These are phyloP conservation scores for Eonycteris spelaea DNA, from an alignment of 2,113 vertebrate species.

Conservation along the genomic window DNA sequence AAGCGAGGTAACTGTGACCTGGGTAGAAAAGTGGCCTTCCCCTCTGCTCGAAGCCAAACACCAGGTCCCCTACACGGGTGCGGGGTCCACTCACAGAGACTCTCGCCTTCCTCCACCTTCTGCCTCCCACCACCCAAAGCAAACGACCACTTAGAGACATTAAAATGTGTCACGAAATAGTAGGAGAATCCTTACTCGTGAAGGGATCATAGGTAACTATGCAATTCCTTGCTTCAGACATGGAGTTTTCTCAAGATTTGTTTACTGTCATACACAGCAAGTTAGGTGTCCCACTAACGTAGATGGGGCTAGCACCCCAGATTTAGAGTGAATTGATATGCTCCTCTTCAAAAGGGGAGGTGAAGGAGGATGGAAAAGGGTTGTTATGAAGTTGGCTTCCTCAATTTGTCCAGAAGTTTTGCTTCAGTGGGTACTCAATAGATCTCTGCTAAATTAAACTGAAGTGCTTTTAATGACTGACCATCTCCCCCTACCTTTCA, in stretches of 20 bases:
- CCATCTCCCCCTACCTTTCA: not conserved
- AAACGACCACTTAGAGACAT: not conserved
- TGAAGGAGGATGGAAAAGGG: not conserved
- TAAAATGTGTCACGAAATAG: not conserved
- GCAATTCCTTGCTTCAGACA: not conserved
- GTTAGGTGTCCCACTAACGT: not conserved
- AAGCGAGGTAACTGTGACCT: rapidly evolving
- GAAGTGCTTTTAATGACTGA: not conserved
- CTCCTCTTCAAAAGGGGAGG: not conserved
- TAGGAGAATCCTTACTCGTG: not conserved
- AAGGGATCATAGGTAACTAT: not conserved
- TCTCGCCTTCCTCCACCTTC: not conserved
- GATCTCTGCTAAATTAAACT: not conserved
- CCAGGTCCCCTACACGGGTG: rapidly evolving
- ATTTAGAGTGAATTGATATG: not conserved
- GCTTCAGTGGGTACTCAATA: not conserved
- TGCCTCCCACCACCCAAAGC: not conserved
- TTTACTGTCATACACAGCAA: not conserved
- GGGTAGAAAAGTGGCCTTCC: not conserved
- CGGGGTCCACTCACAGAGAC: not conserved
- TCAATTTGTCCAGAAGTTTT: not conserved
- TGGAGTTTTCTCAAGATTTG: not conserved
- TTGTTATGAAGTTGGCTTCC: not conserved
- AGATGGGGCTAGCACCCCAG: not conserved
- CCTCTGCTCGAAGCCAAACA: not conserved